Percentiles rank a stretch among this genome's conserved stretches.
Conservation (phyloP, 2,797 vertebrate species). For the Sebastes baramenuke region DNA sequence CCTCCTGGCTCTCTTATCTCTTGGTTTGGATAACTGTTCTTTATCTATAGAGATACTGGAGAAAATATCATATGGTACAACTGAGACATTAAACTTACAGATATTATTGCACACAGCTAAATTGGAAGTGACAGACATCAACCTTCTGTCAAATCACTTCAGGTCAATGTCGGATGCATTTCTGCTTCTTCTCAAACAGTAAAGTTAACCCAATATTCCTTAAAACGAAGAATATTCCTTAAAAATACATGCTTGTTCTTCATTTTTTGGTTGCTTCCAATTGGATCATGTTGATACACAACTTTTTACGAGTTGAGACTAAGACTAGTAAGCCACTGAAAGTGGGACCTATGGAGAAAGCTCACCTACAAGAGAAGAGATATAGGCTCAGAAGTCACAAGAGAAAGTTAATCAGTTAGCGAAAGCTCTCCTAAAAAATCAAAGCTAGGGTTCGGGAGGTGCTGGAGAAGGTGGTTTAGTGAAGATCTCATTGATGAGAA, state of each 20-base stretch:
- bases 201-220: background rate
- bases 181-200: background rate
- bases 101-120: conserved; percentile 12
- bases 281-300: background rate
- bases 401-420: background rate
- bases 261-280: background rate
- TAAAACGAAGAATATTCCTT: background rate
- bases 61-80: conserved; percentile 32
- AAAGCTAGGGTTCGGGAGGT: conserved; percentile 17
- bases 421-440: conserved; percentile 12
- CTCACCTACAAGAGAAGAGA: background rate
- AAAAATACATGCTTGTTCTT: background rate
- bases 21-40: conserved; percentile 38
- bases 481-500: conserved; percentile 28
- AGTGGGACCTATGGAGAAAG: background rate
- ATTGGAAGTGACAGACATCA: conserved; percentile 8
- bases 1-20: conserved; percentile 44
- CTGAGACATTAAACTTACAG: conserved; percentile 25
- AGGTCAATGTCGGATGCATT: background rate
- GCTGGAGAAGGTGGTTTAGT: conserved; percentile 16
- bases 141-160: background rate
- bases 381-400: conserved; percentile 6
- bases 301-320: background rate
- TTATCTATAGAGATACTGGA: conserved; percentile 38
- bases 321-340: background rate